Base-by-base conservation (phyloP, 2,113 vertebrate genomes). In the Dolichotis patagonum region DNA sequence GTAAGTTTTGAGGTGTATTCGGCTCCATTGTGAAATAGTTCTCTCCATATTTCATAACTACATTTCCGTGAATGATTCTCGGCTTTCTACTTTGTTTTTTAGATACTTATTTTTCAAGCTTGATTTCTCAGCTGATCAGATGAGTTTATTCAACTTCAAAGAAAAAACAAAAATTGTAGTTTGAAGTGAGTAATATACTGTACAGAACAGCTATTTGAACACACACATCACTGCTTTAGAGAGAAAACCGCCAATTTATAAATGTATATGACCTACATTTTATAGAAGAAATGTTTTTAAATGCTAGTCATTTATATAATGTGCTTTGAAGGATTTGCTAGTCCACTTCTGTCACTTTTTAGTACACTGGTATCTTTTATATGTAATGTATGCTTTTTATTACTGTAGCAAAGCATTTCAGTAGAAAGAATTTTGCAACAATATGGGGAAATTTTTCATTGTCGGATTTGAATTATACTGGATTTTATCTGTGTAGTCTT, bases 321-420 rank as follows among this genome's bases (percentile, higher is more conserved):
- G 98, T 99, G 99, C 98, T 99, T 99, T 98, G 98, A 98, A 98
- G 98, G 98, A 98, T 98, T 99, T 98, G 98, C 98, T 98, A 98
- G 99, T 98, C 98, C 98, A 98, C 98, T 98, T 98, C 98, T 99
- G 98, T 99, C 98, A 98, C 98, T 98, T 99, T 98, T 99, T 99
- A 99, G 99, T 99, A 99, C 99, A 99, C 99, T 99, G 99, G 99
- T 99, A 99, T 99, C 99, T 99, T 99, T 99, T 99, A 99, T 99
- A 99, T 99, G 99, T 99, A 99, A 99, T 99, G 99, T 99, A 99
- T 98, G 99, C 99, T 99, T 99, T 99, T 99, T 99, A 99, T 99
- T 98, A 99, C 99, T 99, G 99, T 99, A 99, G 99, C 98, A 98
- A 98, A 99, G 99, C 98, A 99, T 99, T 99, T 99, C 99, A 98